Evolutionary conservation across 1,140 invertebrate species (phyloP), one percentile per base, ranked within the genome.

Genomic region (Caenorhabditis inopinata): DNA sequence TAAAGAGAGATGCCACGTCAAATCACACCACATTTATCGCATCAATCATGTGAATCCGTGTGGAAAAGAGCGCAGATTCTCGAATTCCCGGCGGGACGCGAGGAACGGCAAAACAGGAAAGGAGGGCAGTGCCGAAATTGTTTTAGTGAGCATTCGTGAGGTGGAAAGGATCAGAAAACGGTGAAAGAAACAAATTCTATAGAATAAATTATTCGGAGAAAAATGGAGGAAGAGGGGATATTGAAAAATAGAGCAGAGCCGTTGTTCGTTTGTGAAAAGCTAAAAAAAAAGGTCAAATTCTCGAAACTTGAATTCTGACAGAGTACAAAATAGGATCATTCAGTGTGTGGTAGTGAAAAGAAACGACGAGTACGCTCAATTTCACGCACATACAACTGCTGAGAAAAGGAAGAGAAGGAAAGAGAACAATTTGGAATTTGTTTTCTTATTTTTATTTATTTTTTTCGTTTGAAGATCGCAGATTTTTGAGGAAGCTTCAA

Each of bases 11-110:
- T 68, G 32, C 58, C 58, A 68, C 58, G 58, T 68, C 58, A 68
- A 68, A 68, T 68, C 58, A 32, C 58, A 68, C 58, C 58, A 68
- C 58, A 68, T 68, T 68, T 68, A 68, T 68, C 58, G 58, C 58
- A 68, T 68, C 58, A 68, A 68, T 68, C 58, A 68, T 68, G 58
- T 68, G 58, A 68, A 68, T 68, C 32, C 58, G 58, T 32, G 58
- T 68, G 58, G 58, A 68, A 68, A 68, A 68, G 58, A 68, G 21
- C 18, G 48, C 12, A 29, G 51, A 58, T 32, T 58, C 51, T 58
- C 51, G 51, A 38, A 68, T 29, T 42, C 58, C 58, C 58, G 58
- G 38, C 38, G 58, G 58, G 58, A 68, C 58, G 23, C 32, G 16
- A 32, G 58, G 58, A 68, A 68, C 58, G 58, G 58, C 51, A 7